These are phyloP conservation scores for Falco punctatus DNA, from an alignment of 2,113 vertebrate species.

Conservation along the genomic window DNA sequence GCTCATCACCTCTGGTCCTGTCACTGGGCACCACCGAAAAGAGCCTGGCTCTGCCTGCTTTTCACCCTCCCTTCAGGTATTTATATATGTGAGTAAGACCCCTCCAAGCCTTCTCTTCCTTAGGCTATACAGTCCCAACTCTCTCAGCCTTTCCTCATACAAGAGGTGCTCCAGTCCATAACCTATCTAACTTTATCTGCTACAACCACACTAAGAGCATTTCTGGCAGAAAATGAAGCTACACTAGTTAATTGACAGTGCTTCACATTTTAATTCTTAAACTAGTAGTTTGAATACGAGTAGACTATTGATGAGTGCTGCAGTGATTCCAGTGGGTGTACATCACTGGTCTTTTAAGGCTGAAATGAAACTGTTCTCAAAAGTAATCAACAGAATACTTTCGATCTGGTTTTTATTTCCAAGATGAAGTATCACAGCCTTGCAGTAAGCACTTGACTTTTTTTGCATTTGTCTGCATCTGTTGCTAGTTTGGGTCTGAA, in stretches of 20 bases:
- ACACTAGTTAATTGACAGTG: not conserved
- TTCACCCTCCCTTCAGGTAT: too few species aligned
- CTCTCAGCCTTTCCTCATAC: rapidly evolving
- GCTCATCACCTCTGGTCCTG: not conserved
- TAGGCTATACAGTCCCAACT: not conserved
- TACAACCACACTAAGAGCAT: not conserved
- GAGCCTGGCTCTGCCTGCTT: too few species aligned
- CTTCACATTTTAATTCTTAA: not conserved
- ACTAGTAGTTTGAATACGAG: not conserved
- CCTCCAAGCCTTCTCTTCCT: not conserved
- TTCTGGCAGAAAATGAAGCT: not conserved
- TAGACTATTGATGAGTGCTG: not conserved
- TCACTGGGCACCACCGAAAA: not conserved
- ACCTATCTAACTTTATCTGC: not conserved
- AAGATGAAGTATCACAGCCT: not conserved
- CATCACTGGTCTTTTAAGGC: not conserved
- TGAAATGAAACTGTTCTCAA: not conserved
- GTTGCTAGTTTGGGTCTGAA: not conserved
- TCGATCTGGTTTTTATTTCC: not conserved
- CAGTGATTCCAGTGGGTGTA: not conserved
- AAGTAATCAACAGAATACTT: not conserved
- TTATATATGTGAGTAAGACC: rapidly evolving
- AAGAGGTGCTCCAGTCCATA: not conserved
- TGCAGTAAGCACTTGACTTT: not conserved
- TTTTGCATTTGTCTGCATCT: not conserved